Base-by-base conservation (phyloP, 2,888 invertebrate species). In the Abrostola tripartita region DNA sequence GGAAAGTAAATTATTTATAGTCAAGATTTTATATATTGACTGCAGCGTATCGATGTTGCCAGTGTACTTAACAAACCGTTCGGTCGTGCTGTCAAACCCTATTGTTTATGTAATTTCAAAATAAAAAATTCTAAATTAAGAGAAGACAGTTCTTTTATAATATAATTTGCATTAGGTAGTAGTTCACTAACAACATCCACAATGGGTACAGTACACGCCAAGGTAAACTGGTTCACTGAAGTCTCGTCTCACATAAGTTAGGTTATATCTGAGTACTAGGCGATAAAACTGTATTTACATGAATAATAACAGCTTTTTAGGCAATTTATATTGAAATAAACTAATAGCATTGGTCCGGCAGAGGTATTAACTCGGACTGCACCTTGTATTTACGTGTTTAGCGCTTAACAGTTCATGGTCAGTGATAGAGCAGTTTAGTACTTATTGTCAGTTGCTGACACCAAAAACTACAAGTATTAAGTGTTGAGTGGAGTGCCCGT, bases 161-260 rank as follows among this genome's bases (percentile, higher is more conserved):
- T 58, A 54, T 60, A 60, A 63, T 63, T 61, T 58, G 47, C 61
- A 58, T 14, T 59, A 68, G 61, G 59, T 60, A 67, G 63, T 74
- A 61, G 57, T 53, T 53, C 50, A 59, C 51, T 52, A 47, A 59
- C 50, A 52, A 58, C 40, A 8, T 9, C 38, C 7, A 74, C 60
- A 78, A 93, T 93, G 93, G 93, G 92, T 41, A 91, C 90, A 61
- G 93, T 92, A 60, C 89, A 93, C 70, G 92, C 92, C 5, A 93
- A 93, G 92, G 93, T 93, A 87, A 79, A 51, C 24, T 50, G 52
- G 6, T 7, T 51, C 0, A 14, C 59, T 40, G 42, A 24, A n/a
- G 59, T 42, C 24, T 37, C 36, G 0, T n/a, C 6, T 8, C 14
- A 36, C 37, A 58, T 55, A 58, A 54, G 49, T 57, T 14, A 76